phyloP scores from a whole-genome alignment of 2,113 vertebrate genomes.

The Sphaerodactylus townsendi region DNA sequence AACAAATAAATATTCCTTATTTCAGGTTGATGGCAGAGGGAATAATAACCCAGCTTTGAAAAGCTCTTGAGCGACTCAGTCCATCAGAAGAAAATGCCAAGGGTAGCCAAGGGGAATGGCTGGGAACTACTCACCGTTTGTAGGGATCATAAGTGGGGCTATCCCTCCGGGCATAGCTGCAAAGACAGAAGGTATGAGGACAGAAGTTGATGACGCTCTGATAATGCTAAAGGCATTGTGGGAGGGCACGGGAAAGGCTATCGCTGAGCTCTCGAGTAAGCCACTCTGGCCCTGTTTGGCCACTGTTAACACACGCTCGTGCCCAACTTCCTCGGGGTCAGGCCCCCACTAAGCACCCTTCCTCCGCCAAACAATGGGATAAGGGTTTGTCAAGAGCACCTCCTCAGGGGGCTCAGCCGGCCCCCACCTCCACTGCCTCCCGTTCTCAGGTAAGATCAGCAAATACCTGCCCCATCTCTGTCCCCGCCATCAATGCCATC shows the following conservation, averaged over 20 bases:
- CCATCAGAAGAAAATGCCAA: neutral
- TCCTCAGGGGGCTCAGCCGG: neutral
- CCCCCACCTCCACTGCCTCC: neutral
- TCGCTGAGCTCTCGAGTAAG: neutral
- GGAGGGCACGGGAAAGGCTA: neutral
- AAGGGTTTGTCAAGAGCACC: neutral
- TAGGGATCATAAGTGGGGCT: slow-evolving; percentile 96
- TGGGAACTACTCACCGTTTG: slow-evolving; percentile 80
- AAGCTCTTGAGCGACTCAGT: neutral
- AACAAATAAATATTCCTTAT: too few species aligned
- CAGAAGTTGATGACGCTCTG: rapidly evolving
- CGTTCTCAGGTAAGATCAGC: too few species aligned
- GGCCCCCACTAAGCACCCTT: neutral
- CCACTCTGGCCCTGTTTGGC: neutral
- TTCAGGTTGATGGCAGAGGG: neutral
- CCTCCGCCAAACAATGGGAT: too few species aligned
- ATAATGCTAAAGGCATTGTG: rapidly evolving
- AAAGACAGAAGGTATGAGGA: neutral
- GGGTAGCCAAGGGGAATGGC: neutral
- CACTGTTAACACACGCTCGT: rapidly evolving
- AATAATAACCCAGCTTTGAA: neutral
- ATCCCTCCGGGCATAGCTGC: slow-evolving; percentile 92
- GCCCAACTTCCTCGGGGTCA: neutral
- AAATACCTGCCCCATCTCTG: too few species aligned
- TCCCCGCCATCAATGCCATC: too few species aligned